Conservation (phyloP, 2,797 vertebrate genomes). For the Sardinella longiceps region DNA sequence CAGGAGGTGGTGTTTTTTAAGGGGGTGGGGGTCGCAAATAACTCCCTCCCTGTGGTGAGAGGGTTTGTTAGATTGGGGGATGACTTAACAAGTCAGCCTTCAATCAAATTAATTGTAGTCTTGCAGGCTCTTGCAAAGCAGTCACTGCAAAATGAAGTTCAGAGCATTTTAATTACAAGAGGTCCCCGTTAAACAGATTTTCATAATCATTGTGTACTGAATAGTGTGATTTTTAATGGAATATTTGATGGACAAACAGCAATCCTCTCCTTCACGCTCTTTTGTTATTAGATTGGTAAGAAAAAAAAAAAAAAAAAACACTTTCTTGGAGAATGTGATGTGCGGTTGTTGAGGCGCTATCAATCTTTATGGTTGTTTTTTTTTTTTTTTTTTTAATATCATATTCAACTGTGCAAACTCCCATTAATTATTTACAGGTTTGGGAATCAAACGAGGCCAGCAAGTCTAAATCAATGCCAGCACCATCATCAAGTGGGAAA, state of each 20-base stretch:
- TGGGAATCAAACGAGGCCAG: conserved; percentile 32
- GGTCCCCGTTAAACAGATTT: neutral
- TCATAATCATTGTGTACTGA: neutral
- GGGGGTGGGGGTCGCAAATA: conserved; percentile 17
- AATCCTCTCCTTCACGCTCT: neutral
- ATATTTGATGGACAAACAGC: conserved; percentile 1
- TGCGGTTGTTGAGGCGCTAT: conserved; percentile 3
- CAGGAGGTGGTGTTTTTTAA: conserved; percentile 14
- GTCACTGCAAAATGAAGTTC: conserved; percentile 7
- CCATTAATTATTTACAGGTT: conserved; percentile 46
- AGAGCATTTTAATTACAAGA: neutral
- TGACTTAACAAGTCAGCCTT: conserved; percentile 40
- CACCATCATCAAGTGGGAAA: conserved; percentile 25
- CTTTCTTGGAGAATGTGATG: neutral
- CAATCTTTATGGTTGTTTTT: neutral
- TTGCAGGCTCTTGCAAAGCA: neutral
- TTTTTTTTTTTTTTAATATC: neutral
- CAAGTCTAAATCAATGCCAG: conserved; percentile 40
- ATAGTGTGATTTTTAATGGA: neutral
- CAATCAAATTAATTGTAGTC: neutral
- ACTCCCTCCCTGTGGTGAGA: conserved; percentile 22
- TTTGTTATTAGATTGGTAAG: neutral
- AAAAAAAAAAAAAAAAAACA: neutral
- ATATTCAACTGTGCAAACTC: conserved; percentile 31
- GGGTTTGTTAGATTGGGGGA: conserved; percentile 40